A percentile compares a stretch with the other conserved stretches of the same genome.
These are phyloP conservation scores for Ursus arctos DNA, from an alignment of 2,113 vertebrate genomes.

Conservation along the genomic window DNA sequence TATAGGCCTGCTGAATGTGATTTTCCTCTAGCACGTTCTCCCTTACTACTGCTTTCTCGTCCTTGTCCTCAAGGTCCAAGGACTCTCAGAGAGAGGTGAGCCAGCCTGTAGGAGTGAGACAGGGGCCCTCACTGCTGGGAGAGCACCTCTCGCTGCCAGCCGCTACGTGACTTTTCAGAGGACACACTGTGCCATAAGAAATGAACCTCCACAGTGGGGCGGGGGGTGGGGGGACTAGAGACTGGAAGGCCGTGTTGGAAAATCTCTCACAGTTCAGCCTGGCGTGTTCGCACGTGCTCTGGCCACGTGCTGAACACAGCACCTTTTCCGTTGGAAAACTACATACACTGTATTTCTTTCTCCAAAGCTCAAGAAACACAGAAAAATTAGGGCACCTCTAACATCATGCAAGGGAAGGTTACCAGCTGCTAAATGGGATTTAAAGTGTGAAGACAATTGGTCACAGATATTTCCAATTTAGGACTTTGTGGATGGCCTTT, in stretches of 20 bases:
- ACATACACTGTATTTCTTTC: not conserved
- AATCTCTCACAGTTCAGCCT: not conserved
- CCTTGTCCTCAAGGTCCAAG: slow-evolving; percentile 44
- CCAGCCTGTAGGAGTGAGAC: not conserved
- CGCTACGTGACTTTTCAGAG: not conserved
- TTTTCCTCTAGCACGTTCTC: not conserved
- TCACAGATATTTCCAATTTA: slow-evolving; percentile 60
- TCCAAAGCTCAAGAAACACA: not conserved
- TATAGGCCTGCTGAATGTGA: not conserved
- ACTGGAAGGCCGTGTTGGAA: not conserved
- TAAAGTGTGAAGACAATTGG: slow-evolving; percentile 14
- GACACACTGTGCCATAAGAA: not conserved
- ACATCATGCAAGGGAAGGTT: not conserved
- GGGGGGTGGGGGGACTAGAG: not conserved
- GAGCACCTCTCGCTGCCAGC: not conserved
- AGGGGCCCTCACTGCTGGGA: not conserved
- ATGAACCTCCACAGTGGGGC: accelerated
- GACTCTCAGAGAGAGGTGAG: not conserved
- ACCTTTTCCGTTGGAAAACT: not conserved
- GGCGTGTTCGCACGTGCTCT: not conserved
- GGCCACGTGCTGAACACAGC: not conserved
- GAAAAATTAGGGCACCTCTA: not conserved
- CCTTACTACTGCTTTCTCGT: not conserved
- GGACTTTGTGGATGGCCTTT: slow-evolving; percentile 26
- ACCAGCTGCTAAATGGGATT: not conserved